A percentile compares a stretch with the other conserved stretches of the same genome.
phyloP scores from a whole-genome alignment of 2,888 invertebrate genomes.

The Leptinotarsa juncta region DNA sequence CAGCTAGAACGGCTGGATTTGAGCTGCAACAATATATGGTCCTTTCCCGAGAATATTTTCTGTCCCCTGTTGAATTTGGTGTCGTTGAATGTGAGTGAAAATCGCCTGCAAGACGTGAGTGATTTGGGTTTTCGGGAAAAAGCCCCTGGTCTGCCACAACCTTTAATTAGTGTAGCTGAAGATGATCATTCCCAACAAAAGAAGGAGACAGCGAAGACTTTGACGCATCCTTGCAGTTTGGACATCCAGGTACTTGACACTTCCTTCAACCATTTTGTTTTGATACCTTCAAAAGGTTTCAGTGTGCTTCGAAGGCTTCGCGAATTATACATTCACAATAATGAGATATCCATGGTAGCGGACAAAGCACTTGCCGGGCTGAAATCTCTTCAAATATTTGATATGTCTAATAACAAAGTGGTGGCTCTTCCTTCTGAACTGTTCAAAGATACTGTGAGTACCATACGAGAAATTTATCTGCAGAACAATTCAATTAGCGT shows the following conservation, averaged over 20 bases:
- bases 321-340: constrained; percentile 86
- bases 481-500: constrained; percentile 92
- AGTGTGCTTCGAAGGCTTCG: constrained; percentile 82
- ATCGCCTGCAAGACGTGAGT: constrained; percentile 87
- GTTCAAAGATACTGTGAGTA: constrained; percentile 81
- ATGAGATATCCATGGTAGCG: constrained; percentile 89
- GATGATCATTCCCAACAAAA: constrained; percentile 66
- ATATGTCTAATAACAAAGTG: constrained; percentile 91
- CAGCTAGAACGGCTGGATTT: constrained; percentile 87
- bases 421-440: constrained; percentile 87
- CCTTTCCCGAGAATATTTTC: constrained; percentile 86
- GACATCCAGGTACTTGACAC: constrained; percentile 87
- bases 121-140: constrained; percentile 87
- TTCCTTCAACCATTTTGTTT: constrained; percentile 86
- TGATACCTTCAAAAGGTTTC: constrained; percentile 86
- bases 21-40: constrained; percentile 91
- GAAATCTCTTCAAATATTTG: constrained; percentile 84
- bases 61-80: constrained; percentile 85
- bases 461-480: constrained; percentile 88
- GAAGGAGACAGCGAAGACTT: constrained; percentile 57
- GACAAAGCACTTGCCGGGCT: constrained; percentile 86
- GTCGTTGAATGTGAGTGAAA: constrained; percentile 86
- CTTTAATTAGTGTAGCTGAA: constrained; percentile 74
- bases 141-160: constrained; percentile 71
- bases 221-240: constrained; percentile 74